Evolutionary conservation across 2,888 invertebrate species (phyloP), one percentile per base, ranked within the genome.

Genomic region (Stictocephala bisonia): DNA sequence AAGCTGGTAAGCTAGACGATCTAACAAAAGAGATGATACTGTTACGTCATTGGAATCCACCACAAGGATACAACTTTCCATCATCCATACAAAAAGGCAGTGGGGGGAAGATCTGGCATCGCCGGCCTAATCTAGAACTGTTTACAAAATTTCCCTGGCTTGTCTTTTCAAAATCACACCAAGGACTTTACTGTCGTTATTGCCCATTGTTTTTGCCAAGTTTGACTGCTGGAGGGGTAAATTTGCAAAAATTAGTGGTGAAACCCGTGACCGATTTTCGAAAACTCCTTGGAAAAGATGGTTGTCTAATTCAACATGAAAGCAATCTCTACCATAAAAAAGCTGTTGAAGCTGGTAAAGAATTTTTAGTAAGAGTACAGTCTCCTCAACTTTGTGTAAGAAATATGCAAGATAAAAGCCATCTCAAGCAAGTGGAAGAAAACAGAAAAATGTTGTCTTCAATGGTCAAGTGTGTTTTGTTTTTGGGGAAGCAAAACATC

Each of bases 401-500:
- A 27, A 56, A 56, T 56, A 22, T 27, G 11, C 56, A 56, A 15
- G 29, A 27, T 3, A 56, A 27, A 56, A 22, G 27, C 6, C 56
- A 56, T 13, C 50, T 50, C 20, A 50, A 50, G 15, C 9, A 50
- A 56, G 56, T 56, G 2, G 27, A 56, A 26, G 56, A 56, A 56
- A 56, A 56, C 27, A 56, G 29, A 56, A 24, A 56, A 6, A 24
- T 24, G 26, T 22, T 56, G 9, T 27, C 9, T 24, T 27, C 56
- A 24, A 56, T 56, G 26, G 56, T 56, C 27, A 56, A 56, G 56
- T 27, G 27, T 56, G 15, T 56, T 27, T 7, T 56, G 15, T 56
- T 56, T 56, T 56, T 24, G 11, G 56, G 56, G n/a, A 9, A 6
- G 27, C 56, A 56, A 56, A 56, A 56, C 29, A 56, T 56, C 9